These are phyloP conservation scores for Megathymus violae DNA, from an alignment of 1,140 invertebrate genomes.

Conservation along the genomic window DNA sequence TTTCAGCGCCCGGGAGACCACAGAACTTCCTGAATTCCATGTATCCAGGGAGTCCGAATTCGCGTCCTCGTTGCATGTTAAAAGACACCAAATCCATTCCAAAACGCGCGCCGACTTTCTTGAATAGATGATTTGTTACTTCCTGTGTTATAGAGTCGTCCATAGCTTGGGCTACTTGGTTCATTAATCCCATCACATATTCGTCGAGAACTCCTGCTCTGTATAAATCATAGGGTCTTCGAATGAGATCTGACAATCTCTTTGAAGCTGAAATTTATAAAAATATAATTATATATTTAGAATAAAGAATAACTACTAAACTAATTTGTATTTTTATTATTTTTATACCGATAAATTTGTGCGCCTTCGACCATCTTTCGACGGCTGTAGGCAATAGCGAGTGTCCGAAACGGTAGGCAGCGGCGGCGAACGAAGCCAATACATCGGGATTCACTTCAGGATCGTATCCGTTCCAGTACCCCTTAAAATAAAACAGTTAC, in stretches of 20 bases:
- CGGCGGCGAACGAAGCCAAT: conserved; percentile 93
- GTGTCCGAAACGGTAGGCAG: conserved; percentile 95
- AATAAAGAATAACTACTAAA: not conserved
- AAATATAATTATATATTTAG: not conserved
- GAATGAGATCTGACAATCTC: conserved; percentile 93
- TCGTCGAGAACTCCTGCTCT: conserved; percentile 95
- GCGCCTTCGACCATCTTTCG: conserved; percentile 96
- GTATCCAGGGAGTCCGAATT: conserved; percentile 96
- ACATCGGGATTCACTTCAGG: conserved; percentile 92
- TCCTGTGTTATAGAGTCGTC: conserved; percentile 97
- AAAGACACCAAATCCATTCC: conserved; percentile 97
- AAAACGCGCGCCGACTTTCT: conserved; percentile 92
- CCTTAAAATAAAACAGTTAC: conserved; percentile 83
- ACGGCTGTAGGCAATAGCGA: conserved; percentile 94
- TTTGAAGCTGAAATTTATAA: conserved; percentile 89
- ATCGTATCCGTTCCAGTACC: conserved; percentile 96
- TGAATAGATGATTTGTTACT: conserved; percentile 96
- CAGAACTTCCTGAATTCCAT: conserved; percentile 97
- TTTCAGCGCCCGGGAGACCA: conserved; percentile 90
- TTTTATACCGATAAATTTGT: conserved; percentile 93
- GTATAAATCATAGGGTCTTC: conserved; percentile 95
- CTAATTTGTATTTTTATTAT: conserved; percentile 5
- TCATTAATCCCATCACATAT: conserved; percentile 96
- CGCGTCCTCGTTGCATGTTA: conserved; percentile 96
- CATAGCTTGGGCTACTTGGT: conserved; percentile 97